Base-by-base conservation (phyloP, 2,113 vertebrate species). In the Geococcyx californianus region DNA sequence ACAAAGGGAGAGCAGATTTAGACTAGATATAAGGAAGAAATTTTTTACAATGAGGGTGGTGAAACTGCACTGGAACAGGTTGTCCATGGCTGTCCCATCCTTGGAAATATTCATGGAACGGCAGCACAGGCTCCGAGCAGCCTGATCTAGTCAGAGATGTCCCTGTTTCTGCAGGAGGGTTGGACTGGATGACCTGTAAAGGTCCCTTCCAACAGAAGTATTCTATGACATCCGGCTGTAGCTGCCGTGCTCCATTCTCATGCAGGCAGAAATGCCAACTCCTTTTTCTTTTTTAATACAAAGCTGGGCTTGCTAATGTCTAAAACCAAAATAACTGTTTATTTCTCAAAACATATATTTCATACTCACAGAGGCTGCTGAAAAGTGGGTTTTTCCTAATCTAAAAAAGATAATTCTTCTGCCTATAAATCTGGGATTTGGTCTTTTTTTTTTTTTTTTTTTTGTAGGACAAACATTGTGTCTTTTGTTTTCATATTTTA, bases 281-380 rank as follows among this genome's bases (percentile, higher is more conserved):
- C 0, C 16, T 42, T 8, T 5, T 6, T 18, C 47, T 8, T 10
- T 19, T 38, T 54, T 31, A 24, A 13, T 6, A 44, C 58, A 21
- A 18, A 23, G 17, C 36, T 10, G 19, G 10, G 49, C 34, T 62
- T 16, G 16, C 45, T 55, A 1, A 7, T 13, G 33, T 31, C 17
- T 3, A 1, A 20, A n/a, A 23, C 62, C 47, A 7, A 11, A 18
- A 0, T 1, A 7, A 23, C 42, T 5, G 31, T 25, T 36, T 14
- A 0, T 7, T 34, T 45, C 66, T 74, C 21, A 1, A 4, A 69
- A 29, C 17, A 1, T 3, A 40, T 38, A 55, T 33, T 54, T 42
- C 69, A 31, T n/a, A 6, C 29, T 63, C 38, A 3, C 5, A 9
- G 36, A 42, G 25, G 14, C 10, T 82, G 29, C 62, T 26, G 66